Evolutionary conservation across 2,888 invertebrate genomes (phyloP).

Genomic region (Eucera pruinosa): DNA sequence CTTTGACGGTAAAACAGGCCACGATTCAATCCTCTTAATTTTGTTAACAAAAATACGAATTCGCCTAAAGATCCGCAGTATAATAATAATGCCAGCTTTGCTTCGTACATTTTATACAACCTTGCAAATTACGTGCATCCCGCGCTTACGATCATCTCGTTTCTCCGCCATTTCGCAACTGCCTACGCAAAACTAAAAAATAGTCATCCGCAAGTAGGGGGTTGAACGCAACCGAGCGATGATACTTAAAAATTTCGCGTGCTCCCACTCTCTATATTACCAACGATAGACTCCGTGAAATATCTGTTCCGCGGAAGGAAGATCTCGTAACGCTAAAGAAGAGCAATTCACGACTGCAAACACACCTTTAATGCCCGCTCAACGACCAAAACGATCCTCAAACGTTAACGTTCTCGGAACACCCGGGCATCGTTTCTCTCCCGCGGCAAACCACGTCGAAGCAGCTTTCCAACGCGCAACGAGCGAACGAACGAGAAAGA

Average conservation of each 20-base stretch:
- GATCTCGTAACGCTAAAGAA: not conserved
- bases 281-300: not conserved
- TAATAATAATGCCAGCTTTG: no score
- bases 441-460: conserved; percentile 6
- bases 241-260: not conserved
- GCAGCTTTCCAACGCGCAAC: conserved; percentile 17
- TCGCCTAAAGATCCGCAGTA: no score
- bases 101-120: no score
- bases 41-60: no score
- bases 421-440: conserved; percentile 29
- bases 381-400: conserved; percentile 29
- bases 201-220: no score
- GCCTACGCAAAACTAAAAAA: no score
- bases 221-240: no score
- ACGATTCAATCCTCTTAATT: no score
- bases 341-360: conserved; percentile 16
- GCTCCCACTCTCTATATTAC: not conserved
- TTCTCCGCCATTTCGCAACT: no score
- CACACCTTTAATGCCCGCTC: conserved; percentile 17
- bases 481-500: not conserved
- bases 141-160: no score
- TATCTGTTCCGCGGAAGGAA: not conserved
- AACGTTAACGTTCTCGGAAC: conserved; percentile 19
- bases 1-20: no score
- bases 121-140: no score